phyloP scores from a whole-genome alignment of 35 echinoderm and acorn worm genomes.

The Lytechinus pictus region DNA sequence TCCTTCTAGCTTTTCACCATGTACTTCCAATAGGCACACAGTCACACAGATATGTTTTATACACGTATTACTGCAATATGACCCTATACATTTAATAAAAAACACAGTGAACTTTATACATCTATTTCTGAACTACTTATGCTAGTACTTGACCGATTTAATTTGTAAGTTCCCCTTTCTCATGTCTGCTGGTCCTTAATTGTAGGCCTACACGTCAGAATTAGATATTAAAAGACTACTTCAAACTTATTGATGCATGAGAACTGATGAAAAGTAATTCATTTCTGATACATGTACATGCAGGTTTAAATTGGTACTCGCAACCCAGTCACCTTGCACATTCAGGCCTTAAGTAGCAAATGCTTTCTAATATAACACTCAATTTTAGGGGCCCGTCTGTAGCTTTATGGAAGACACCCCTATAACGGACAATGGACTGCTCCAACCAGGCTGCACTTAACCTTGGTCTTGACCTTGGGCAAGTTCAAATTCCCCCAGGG shows the following conservation, averaged over 20 bases:
- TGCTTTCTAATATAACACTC: too few relatives aligned
- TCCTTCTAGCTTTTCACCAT: too few relatives aligned
- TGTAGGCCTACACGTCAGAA: background rate
- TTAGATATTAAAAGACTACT: background rate
- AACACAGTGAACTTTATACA: background rate
- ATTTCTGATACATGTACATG: background rate
- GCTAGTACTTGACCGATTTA: background rate
- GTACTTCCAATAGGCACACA: too few relatives aligned
- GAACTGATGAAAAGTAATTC: background rate
- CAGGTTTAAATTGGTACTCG: background rate
- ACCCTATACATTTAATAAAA: background rate
- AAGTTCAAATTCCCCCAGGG: slow-evolving; percentile 8
- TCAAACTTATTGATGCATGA: background rate
- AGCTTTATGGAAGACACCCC: background rate
- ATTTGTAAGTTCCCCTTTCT: background rate
- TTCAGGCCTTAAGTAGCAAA: background rate
- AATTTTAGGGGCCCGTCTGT: too few relatives aligned
- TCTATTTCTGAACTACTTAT: background rate
- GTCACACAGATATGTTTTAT: background rate
- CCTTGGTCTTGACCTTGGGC: background rate
- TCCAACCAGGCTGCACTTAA: background rate
- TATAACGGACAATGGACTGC: background rate
- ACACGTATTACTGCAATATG: background rate
- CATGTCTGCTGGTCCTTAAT: background rate
- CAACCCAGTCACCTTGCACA: background rate